Evolutionary conservation across 2,797 vertebrate genomes (phyloP), one percentile per base, ranked within the genome.

Genomic region (Aulostomus chinensis): DNA sequence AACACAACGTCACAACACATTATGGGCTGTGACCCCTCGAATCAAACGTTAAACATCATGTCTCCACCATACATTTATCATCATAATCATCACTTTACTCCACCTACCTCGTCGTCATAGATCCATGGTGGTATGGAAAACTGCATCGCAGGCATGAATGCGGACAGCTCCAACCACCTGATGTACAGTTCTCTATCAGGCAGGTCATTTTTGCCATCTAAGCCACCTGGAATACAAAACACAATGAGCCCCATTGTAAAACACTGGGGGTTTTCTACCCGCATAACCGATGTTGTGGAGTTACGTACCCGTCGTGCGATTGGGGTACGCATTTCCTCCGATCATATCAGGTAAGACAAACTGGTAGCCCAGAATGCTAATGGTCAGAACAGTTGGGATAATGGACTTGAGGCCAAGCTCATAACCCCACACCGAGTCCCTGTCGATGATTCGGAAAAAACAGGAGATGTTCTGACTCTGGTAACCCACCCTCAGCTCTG

Each of bases 131-230:
- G 96, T 24, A 98, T 91, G 5, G 96, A 95, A 69, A 98, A 98
- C 84, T 98, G 94, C 96, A 98, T 95, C 30, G 94, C 93, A 0
- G 96, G 96, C 95, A 98, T 93, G 83, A 98, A 98, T 6, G 96
- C 94, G 0, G 94, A 94, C 40, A 98, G 84, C 84, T 98, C 95
- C 78, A 98, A 80, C 96, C 96, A 98, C 38, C 96, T 91, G 68
- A 98, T 93, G 9, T 97, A 98, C 15, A 98, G 92, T 69, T 98
- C 96, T 13, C 91, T 90, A 63, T 95, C 92, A 0, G 95, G 95
- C 15, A 93, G 84, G 15, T 78, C 84, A 10, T 28, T 33, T 0
- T 70, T 71, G 0, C 85, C 82, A 12, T 70, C 47, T 35, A 10
- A 48, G 21, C 9, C 47, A 34, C 48, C 71, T 80, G 20, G 50